phyloP scores from a whole-genome alignment of 2,797 vertebrate genomes.

The Falco concolor region DNA sequence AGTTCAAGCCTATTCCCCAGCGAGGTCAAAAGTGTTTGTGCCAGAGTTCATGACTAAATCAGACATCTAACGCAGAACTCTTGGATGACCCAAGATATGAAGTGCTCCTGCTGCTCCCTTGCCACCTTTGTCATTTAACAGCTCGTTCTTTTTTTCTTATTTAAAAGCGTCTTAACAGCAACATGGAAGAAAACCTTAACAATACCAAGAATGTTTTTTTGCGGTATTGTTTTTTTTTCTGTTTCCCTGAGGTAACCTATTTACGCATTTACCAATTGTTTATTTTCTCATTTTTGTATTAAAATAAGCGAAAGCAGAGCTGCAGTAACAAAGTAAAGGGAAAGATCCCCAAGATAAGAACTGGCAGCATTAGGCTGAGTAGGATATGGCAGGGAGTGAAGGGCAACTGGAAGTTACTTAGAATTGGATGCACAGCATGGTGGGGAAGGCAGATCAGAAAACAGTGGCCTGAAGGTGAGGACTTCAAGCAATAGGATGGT shows the following conservation, averaged over 20 bases:
- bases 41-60: constrained; percentile 34
- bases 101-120: not conserved
- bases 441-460: not conserved
- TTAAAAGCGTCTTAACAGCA: not conserved
- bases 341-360: not conserved
- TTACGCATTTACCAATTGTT: rapidly evolving
- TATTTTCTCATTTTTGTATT: not conserved
- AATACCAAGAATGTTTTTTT: not conserved
- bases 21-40: constrained; percentile 3
- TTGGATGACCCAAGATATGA: not conserved
- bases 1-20: constrained; percentile 22
- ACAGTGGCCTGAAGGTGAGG: not conserved
- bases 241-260: not conserved
- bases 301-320: not conserved
- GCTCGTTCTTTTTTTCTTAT: not conserved
- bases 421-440: not conserved
- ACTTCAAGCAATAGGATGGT: not conserved
- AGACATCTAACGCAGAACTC: not conserved
- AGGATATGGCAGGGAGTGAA: not conserved
- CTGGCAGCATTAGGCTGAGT: not conserved
- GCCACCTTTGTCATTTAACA: not conserved
- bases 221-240: rapidly evolving
- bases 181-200: not conserved
- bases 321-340: not conserved
- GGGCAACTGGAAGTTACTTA: not conserved